Evolutionary conservation across 2,888 invertebrate genomes (phyloP).

Genomic region (Peribatodes rhomboidaria): DNA sequence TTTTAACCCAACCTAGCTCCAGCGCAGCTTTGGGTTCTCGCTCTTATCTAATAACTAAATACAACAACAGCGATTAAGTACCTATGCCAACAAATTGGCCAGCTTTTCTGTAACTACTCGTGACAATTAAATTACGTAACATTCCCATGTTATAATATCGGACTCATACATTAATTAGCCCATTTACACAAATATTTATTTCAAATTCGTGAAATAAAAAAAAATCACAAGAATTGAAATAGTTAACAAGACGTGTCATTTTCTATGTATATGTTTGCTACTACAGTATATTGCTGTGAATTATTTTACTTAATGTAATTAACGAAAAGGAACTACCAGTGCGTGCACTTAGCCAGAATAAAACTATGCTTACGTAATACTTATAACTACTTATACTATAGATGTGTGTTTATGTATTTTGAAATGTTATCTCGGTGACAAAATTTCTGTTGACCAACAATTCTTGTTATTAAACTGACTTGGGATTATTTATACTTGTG

Average conservation of each 20-base stretch:
- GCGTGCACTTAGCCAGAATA: conserved; percentile 74
- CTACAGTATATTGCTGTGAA: conserved; percentile 35
- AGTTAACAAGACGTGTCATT: neutral
- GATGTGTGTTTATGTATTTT: conserved; percentile 47
- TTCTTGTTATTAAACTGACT: neutral
- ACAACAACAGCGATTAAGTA: too few species aligned
- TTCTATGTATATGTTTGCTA: conserved; percentile 18
- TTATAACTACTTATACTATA: conserved; percentile 57
- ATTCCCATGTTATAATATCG: too few species aligned
- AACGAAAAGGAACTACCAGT: conserved; percentile 82
- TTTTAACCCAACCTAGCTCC: too few species aligned
- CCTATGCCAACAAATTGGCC: too few species aligned
- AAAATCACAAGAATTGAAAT: neutral
- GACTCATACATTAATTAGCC: too few species aligned
- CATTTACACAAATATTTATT: neutral
- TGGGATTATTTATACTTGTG: too few species aligned
- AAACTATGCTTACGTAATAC: conserved; percentile 53
- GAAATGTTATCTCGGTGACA: conserved; percentile 2
- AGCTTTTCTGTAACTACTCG: too few species aligned
- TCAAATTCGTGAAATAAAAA: too few species aligned
- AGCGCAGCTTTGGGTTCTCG: too few species aligned
- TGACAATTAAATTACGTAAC: too few species aligned
- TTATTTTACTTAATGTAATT: conserved; percentile 37
- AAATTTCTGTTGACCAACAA: neutral
- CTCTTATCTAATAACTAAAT: neutral